These are phyloP conservation scores for Nomada fucata DNA, from an alignment of 2,888 invertebrate species.

Conservation along the genomic window DNA sequence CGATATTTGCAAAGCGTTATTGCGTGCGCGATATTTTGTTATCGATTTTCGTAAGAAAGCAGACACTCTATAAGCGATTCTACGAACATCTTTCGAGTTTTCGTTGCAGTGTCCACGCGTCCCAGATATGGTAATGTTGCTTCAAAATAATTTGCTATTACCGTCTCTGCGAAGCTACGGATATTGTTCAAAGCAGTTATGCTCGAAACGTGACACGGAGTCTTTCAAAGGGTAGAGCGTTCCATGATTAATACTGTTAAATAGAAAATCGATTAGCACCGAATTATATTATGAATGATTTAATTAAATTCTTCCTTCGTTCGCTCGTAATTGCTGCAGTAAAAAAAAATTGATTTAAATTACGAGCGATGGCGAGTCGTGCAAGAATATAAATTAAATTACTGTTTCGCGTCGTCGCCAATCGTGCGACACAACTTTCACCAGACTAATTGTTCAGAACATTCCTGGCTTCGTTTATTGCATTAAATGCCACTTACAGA, in stretches of 20 bases:
- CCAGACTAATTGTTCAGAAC: too few relatives aligned
- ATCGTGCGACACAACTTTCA: background rate
- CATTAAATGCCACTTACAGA: background rate
- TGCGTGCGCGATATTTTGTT: too few relatives aligned
- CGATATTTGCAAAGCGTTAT: too few relatives aligned
- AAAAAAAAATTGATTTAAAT: too few relatives aligned
- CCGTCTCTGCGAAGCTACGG: background rate
- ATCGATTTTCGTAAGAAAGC: too few relatives aligned
- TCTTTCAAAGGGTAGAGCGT: background rate
- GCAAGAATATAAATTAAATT: background rate
- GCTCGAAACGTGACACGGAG: background rate
- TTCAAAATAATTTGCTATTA: background rate
- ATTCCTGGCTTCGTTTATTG: background rate
- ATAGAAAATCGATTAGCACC: background rate
- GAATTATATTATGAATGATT: constrained; percentile 1
- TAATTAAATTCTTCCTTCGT: constrained; percentile 33
- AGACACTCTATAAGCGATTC: background rate
- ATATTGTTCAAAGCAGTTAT: background rate
- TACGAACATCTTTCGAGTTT: background rate
- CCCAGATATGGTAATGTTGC: background rate
- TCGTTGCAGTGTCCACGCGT: background rate
- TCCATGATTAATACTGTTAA: background rate
- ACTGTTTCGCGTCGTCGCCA: background rate
- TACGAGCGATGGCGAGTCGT: background rate
- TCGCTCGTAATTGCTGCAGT: background rate